phyloP scores from a whole-genome alignment of 2,888 invertebrate species.

The Agrilus cyanescens region DNA sequence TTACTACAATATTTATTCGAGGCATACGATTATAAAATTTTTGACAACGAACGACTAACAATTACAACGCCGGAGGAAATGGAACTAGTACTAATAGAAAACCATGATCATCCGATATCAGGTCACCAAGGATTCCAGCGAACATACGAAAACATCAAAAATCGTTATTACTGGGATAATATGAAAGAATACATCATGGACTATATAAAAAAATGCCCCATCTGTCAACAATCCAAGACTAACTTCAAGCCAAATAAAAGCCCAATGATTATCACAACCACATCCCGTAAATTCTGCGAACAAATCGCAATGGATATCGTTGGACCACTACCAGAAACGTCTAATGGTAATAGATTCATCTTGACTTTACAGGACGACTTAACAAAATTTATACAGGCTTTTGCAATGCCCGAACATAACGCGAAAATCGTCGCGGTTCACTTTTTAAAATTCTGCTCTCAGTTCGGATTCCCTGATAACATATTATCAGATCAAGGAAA shows the following conservation, averaged over 20 bases:
- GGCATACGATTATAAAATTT: neutral
- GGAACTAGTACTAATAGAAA: neutral
- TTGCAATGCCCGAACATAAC: neutral
- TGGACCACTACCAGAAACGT: constrained; percentile 20
- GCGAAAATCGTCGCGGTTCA: neutral
- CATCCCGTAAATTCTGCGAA: neutral
- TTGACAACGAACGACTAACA: too few relatives aligned
- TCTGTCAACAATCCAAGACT: neutral
- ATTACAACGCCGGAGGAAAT: neutral
- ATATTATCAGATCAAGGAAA: constrained; percentile 1
- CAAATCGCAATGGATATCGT: neutral
- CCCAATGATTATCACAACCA: neutral
- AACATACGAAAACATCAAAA: neutral
- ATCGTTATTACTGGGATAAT: neutral
- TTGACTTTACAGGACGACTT: too few relatives aligned
- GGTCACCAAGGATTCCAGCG: neutral
- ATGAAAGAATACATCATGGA: neutral
- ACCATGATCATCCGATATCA: neutral
- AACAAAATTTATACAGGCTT: neutral
- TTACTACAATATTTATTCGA: neutral
- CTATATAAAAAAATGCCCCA: neutral
- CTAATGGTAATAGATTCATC: constrained; percentile 21
- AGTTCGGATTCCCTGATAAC: constrained; percentile 1
- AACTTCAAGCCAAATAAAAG: neutral
- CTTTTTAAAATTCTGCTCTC: neutral